Base-by-base conservation (phyloP, 2,888 invertebrate species). In the Lydus trimaculatus region DNA sequence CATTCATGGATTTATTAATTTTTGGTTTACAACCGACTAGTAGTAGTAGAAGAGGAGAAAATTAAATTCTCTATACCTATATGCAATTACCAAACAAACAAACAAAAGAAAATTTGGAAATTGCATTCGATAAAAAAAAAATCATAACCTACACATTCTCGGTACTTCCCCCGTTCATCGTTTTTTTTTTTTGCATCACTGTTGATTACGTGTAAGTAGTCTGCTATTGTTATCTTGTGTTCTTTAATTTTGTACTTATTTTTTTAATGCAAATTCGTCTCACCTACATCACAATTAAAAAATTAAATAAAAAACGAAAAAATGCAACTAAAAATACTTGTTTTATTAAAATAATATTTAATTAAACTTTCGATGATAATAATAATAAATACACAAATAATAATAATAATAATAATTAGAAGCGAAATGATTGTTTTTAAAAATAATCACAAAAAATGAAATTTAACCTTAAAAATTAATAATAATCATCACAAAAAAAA, bases 251-350 rank as follows among this genome's bases (percentile, higher is more conserved):
- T 28, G 28, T 3, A 28, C 28, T 3, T 28, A 28, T 2, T n/a
- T n/a, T n/a, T n/a, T n/a, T 28, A 28, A 4, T 28, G 4, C 28
- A 43, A 1, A 11, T 9, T 33, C 7, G 33, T 78, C 79, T 78
- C 78, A 78, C 79, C 79, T 74, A 76, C 78, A 77, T 75, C 75
- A 78, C 74, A 72, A 66, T 8, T 28, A 61, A 39, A 67, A 66
- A 66, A 64, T 39, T 43, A 67, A 64, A 63, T 63, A 72, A 72
- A 69, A 71, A 69, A 72, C 61, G 71, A 74, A 67, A 70, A 70
- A 36, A 52, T 4, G 28, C 28, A 75, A 74, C 70, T 70, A 66
- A 78, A 75, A 78, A 76, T 76, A 76, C 73, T n/a, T 75, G 75
- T 72, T 75, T 76, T 73, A 70, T 78, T 72, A 73, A 72, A n/a